Conservation (phyloP, 2,113 vertebrate genomes). For the Hippocampus comes region DNA sequence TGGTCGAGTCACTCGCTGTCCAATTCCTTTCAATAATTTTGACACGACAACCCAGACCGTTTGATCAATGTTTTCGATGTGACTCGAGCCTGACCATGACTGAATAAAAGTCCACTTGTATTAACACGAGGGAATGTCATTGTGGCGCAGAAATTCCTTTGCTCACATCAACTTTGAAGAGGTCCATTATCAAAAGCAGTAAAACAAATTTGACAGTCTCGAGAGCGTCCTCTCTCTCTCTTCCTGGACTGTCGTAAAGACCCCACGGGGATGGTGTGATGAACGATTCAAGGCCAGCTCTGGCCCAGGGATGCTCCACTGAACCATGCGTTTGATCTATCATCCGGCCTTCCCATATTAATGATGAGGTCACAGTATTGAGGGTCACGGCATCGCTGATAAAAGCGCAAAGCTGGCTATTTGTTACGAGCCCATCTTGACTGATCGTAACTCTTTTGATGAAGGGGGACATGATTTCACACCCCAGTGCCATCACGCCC, state of each 20-base stretch:
- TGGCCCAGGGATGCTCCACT: slow-evolving; percentile 68
- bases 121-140: slow-evolving; percentile 36
- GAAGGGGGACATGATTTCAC: slow-evolving; percentile 65
- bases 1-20: background rate
- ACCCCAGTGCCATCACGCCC: slow-evolving; percentile 51
- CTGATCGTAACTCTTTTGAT: slow-evolving; percentile 71
- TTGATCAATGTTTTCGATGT: background rate
- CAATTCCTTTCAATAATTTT: background rate
- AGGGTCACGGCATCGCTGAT: slow-evolving; percentile 72
- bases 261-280: slow-evolving; percentile 61
- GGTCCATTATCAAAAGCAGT: slow-evolving; percentile 60
- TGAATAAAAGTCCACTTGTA: slow-evolving; percentile 21
- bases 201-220: slow-evolving; percentile 69
- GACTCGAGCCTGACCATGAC: slow-evolving; percentile 1
- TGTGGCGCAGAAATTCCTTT: slow-evolving; percentile 42
- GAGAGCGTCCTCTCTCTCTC: slow-evolving; percentile 53
- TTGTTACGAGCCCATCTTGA: slow-evolving; percentile 70
- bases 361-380: slow-evolving; percentile 74
- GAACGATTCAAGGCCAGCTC: slow-evolving; percentile 71
- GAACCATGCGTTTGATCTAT: slow-evolving; percentile 73
- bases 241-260: slow-evolving; percentile 52
- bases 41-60: background rate
- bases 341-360: slow-evolving; percentile 73
- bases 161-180: slow-evolving; percentile 47
- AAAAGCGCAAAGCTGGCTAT: slow-evolving; percentile 72